Evolutionary conservation across 1,140 invertebrate genomes (phyloP), one percentile per base, ranked within the genome.

Genomic region (Euglossa dilemma): DNA sequence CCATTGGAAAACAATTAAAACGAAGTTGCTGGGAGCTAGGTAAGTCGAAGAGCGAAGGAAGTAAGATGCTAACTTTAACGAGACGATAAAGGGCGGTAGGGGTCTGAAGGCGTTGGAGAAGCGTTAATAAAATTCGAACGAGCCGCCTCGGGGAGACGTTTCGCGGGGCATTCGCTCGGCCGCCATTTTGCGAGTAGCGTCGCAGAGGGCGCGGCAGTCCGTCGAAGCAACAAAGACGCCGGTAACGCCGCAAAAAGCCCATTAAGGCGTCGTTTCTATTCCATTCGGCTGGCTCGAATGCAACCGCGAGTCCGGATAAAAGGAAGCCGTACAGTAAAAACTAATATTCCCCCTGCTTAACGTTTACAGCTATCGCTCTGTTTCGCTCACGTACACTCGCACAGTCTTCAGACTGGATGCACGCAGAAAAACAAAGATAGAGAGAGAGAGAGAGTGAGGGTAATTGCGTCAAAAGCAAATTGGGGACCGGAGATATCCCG

Each of bases 251-350:
- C 80, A 56, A 82, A 82, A 82, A 67, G 80, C 63, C 73, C 73
- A 67, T 76, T 82, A 82, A 82, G 72, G 72, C 45, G 63, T 76
- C 80, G 63, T 82, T 82, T 82, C 80, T 82, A 82, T 82, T 82
- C 80, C 80, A 76, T 82, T 54, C 80, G 80, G 12, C 47, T 23
- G 73, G 45, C 54, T 76, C 61, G 36, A 69, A 75, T 72, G 80
- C 43, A 57, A 67, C 52, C 63, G 45, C 57, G 23, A 52, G 28
- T 16, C 69, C 16, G 78, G 78, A 73, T 80, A 73, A 73, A 73
- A 80, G 72, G 54, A 67, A 54, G 73, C 63, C 28, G 45, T 52
- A 43, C 63, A 82, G 63, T 82, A 82, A 82, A 82, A 82, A 82
- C 80, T 82, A 82, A 82, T 76, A 57, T 67, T 56, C 70, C 54